A percentile compares a stretch with the other conserved stretches of the same genome.
Conservation (phyloP, 2,888 invertebrate species). For the Frankliniella fusca region DNA sequence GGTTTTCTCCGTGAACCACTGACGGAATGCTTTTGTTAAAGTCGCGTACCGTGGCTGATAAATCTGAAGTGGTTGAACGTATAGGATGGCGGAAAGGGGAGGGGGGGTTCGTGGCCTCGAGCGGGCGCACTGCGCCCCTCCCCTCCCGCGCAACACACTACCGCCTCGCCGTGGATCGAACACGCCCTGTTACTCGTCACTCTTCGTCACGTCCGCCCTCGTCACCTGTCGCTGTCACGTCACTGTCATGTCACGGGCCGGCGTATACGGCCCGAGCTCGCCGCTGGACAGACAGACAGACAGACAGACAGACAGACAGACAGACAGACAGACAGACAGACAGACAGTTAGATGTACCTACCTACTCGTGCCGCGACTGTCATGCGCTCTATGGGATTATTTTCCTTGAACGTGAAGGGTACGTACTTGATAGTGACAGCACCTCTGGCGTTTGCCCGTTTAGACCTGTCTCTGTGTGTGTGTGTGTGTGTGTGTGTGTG, state of each 20-base stretch:
- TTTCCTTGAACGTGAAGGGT: no score
- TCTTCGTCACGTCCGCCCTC: constrained; percentile 9
- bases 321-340: no score
- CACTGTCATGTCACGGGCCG: neutral
- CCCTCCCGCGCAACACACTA: neutral
- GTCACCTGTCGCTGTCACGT: constrained; percentile 5
- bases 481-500: neutral
- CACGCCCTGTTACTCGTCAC: neutral
- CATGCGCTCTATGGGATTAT: no score
- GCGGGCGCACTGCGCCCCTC: neutral
- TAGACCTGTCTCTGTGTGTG: neutral
- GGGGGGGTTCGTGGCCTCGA: neutral
- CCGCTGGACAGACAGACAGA: neutral
- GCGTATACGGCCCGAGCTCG: neutral
- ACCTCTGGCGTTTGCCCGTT: no score
- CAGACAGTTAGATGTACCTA: no score
- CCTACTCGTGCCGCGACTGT: no score
- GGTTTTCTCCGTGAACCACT: no score
- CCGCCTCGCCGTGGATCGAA: neutral
- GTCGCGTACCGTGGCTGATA: no score
- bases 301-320: neutral
- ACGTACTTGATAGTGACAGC: no score
- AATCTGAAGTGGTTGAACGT: no score
- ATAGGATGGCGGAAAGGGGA: no score
- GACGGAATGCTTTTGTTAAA: no score